Percentiles rank a stretch among this genome's conserved stretches.
Evolutionary conservation across 1,140 invertebrate species (phyloP).

Genomic region (Rhizoglyphus robini): DNA sequence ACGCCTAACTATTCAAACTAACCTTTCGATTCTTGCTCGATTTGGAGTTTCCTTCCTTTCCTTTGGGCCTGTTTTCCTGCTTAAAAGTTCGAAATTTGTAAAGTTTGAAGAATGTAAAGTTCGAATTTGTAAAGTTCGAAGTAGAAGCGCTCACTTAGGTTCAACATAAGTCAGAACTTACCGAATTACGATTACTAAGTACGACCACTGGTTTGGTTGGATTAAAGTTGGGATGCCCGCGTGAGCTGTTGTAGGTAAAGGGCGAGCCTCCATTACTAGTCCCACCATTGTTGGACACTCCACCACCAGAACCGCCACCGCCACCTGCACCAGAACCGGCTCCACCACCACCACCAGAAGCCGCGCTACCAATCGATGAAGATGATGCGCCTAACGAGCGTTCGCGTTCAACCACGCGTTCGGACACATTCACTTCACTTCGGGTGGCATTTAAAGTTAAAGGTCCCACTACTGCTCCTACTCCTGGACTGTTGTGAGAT

Average conservation of each 20-base stretch:
- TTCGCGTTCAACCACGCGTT: not conserved
- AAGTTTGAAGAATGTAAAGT: too few species aligned
- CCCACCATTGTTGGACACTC: too few species aligned
- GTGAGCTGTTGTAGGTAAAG: not conserved
- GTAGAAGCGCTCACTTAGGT: too few species aligned
- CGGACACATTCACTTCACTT: too few species aligned
- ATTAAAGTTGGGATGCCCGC: conserved; percentile 16
- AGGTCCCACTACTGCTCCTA: not conserved
- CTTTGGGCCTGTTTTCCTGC: too few species aligned
- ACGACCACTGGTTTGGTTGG: conserved; percentile 11
- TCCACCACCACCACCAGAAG: not conserved
- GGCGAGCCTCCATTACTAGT: not conserved
- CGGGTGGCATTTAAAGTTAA: not conserved
- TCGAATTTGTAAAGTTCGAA: too few species aligned
- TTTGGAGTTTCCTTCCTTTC: not conserved
- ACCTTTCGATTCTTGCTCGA: not conserved
- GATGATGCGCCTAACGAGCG: not conserved
- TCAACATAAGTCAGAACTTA: too few species aligned
- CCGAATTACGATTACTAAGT: too few species aligned
- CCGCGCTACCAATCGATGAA: not conserved
- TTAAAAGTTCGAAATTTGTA: too few species aligned
- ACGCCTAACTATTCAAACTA: not conserved
- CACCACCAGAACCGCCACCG: not conserved
- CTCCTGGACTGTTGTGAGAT: not conserved
- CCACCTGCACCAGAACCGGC: not conserved